Evolutionary conservation across 2,888 invertebrate genomes (phyloP), one percentile per base, ranked within the genome.

Genomic region (Cremastinae sp.): DNA sequence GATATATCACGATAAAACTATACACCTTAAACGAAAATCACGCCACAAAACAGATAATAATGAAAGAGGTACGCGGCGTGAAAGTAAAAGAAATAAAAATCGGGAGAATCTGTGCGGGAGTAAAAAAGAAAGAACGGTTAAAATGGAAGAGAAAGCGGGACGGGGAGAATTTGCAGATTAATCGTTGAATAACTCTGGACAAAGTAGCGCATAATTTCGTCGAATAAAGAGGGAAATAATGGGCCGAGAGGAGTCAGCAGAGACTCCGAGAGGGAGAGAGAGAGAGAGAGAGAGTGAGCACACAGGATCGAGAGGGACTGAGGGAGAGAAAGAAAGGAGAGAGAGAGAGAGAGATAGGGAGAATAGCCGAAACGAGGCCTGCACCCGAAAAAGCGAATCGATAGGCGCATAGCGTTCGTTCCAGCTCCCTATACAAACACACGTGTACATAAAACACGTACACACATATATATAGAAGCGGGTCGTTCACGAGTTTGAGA

Each of bases 311-410:
- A n/a, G n/a, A n/a, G n/a, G n/a, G n/a, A n/a, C n/a, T n/a, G n/a
- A n/a, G n/a, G n/a, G n/a, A n/a, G n/a, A n/a, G n/a, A n/a, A n/a
- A n/a, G n/a, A n/a, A n/a, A n/a, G n/a, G 56, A 56, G 68, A 71
- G 70, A 66, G 28, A 51, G 51, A 64, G 14, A 36, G 58, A 66
- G 68, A 43, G 53, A 18, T 14, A 61, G 62, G 66, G 69, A 72
- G 62, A 77, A 68, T 79, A 77, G 78, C 80, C 85, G 85, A 85
- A 87, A 87, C 85, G 85, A 87, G 85, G 84, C 85, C 85, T 85
- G 86, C 86, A 85, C 84, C 87, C 86, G 86, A 88, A 88, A 88
- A 88, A 87, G 84, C 86, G 83, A 88, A 89, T 88, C 88, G 88
- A 88, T 88, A 88, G 86, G 86, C 88, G 85, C 87, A 85, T 86